phyloP scores from a whole-genome alignment of 1,140 invertebrate genomes.

The Coenobita brevimanus region DNA sequence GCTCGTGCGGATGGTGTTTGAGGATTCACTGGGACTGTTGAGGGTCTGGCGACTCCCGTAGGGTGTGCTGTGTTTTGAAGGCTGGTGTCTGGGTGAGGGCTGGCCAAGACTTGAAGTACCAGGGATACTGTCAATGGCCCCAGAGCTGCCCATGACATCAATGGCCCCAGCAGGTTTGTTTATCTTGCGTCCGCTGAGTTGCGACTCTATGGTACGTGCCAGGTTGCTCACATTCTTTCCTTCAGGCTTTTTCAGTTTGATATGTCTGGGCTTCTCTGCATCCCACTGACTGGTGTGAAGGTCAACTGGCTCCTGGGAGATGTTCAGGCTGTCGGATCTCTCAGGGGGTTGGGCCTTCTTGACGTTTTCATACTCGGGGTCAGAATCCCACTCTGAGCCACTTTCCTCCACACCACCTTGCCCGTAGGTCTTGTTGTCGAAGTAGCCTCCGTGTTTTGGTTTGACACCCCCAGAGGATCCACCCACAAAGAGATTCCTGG shows the following conservation, averaged over 20 bases:
- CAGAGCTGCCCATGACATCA: slow-evolving; percentile 36
- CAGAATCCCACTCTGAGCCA: slow-evolving; percentile 47
- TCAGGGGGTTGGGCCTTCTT: slow-evolving; percentile 39
- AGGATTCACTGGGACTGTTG: slow-evolving; percentile 42
- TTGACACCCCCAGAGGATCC: not conserved
- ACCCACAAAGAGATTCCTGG: slow-evolving; percentile 40
- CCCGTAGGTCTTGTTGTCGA: slow-evolving; percentile 55
- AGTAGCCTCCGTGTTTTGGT: slow-evolving; percentile 34
- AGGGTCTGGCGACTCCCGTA: slow-evolving; percentile 14
- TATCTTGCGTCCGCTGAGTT: slow-evolving; percentile 48
- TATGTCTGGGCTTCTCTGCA: slow-evolving; percentile 16
- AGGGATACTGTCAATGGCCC: not conserved
- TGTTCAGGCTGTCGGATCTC: slow-evolving; percentile 39
- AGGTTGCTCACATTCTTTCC: slow-evolving; percentile 45
- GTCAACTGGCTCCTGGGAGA: not conserved
- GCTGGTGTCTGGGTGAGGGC: not conserved
- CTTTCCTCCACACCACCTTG: slow-evolving; percentile 5
- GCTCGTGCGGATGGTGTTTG: slow-evolving; percentile 41
- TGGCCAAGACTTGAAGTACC: not conserved
- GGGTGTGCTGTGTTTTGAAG: slow-evolving; percentile 3
- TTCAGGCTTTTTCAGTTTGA: slow-evolving; percentile 43
- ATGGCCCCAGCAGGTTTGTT: slow-evolving; percentile 35
- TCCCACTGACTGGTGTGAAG: not conserved
- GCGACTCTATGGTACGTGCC: slow-evolving; percentile 38
- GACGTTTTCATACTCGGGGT: slow-evolving; percentile 49